Percentiles rank a stretch among this genome's conserved stretches.
Conservation (phyloP, 1,140 invertebrate genomes). For the Drosophila gunungcola region DNA sequence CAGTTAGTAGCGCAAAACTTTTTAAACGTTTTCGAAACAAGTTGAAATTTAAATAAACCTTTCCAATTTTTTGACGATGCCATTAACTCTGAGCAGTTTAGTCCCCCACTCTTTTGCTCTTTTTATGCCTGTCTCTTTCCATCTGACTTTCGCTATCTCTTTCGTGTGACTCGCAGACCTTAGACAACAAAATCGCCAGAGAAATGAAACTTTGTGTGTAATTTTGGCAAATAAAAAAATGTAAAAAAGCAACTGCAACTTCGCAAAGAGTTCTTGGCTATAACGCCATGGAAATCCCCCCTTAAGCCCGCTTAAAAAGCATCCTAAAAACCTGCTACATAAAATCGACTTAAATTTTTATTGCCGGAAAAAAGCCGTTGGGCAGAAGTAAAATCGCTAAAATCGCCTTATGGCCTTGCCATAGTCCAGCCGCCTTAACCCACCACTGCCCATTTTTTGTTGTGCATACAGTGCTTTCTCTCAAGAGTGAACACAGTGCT, state of each 20-base stretch:
- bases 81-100: slow-evolving; percentile 26
- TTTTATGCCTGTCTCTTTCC: neutral
- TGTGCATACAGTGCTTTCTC: neutral
- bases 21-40: slow-evolving; percentile 83
- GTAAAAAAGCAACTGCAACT: slow-evolving; percentile 17
- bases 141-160: slow-evolving; percentile 24
- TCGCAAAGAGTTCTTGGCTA: slow-evolving; percentile 6
- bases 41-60: slow-evolving; percentile 83
- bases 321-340: slow-evolving; percentile 49
- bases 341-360: slow-evolving; percentile 81
- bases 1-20: slow-evolving; percentile 80
- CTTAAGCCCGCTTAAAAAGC: slow-evolving; percentile 10
- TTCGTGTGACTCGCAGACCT: slow-evolving; percentile 49
- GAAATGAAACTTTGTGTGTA: slow-evolving; percentile 53
- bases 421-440: neutral
- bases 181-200: slow-evolving; percentile 76
- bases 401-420: slow-evolving; percentile 61
- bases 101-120: neutral
- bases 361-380: slow-evolving; percentile 68
- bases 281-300: neutral
- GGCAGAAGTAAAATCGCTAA: slow-evolving; percentile 17
- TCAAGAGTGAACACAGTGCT: too few relatives aligned
- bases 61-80: slow-evolving; percentile 76
- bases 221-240: slow-evolving; percentile 29
- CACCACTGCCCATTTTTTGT: neutral